A percentile compares a stretch with the other conserved stretches of the same genome.
Evolutionary conservation across 2,888 invertebrate genomes (phyloP).

Genomic region (Synanthedon tipuliformis): DNA sequence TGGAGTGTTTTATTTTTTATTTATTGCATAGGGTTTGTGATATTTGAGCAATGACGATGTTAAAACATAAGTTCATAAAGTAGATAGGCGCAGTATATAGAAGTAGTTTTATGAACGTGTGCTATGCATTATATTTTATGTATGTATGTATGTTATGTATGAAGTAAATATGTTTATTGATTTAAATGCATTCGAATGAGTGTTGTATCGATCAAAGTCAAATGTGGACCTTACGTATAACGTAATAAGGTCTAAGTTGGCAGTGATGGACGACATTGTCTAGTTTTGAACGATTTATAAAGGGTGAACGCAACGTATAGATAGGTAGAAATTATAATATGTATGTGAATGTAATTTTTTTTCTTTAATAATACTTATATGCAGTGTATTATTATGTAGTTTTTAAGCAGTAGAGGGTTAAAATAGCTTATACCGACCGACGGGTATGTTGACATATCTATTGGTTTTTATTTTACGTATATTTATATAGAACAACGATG

Average conservation of each 20-base stretch:
- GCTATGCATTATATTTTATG: conserved; percentile 31
- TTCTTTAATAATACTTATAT: conserved; percentile 20
- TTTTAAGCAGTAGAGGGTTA: conserved; percentile 38
- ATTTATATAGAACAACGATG: background rate
- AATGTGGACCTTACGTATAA: conserved; percentile 17
- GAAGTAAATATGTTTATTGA: conserved; percentile 21
- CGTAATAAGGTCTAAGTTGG: conserved; percentile 11
- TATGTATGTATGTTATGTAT: conserved; percentile 40
- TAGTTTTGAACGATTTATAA: conserved; percentile 14
- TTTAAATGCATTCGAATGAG: conserved; percentile 35
- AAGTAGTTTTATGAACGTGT: conserved; percentile 47
- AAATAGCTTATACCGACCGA: conserved; percentile 29
- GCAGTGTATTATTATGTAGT: conserved; percentile 20
- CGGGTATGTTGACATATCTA: conserved; percentile 14
- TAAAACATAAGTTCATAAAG: conserved; percentile 14
- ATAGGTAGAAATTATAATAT: conserved; percentile 68
- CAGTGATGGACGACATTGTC: conserved; percentile 20
- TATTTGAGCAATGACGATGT: too few species aligned
- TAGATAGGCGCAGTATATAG: conserved; percentile 43
- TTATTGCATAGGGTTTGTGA: too few species aligned
- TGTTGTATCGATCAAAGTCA: conserved; percentile 17
- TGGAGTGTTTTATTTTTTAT: too few species aligned
- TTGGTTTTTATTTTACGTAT: conserved; percentile 6
- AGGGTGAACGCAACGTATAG: conserved; percentile 35
- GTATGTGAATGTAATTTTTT: conserved; percentile 41